These are phyloP conservation scores for Acleris literana DNA, from an alignment of 2,888 invertebrate species.

Conservation along the genomic window DNA sequence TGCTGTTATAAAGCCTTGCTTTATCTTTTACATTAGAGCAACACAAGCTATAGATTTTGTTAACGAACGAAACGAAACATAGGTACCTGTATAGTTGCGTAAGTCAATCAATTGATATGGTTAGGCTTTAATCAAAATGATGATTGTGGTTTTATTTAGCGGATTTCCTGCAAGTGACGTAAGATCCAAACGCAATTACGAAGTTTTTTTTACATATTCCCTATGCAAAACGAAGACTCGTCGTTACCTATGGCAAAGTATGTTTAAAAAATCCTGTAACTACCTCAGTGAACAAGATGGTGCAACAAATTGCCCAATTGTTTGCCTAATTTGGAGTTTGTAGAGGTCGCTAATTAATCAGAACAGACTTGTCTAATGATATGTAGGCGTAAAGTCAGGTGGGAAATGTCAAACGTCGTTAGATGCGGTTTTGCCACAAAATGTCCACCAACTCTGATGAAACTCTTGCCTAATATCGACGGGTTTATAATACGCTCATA, in stretches of 20 bases:
- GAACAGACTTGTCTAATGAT: constrained; percentile 42
- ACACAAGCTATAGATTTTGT: constrained; percentile 6
- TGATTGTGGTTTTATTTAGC: not conserved
- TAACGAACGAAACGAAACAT: not conserved
- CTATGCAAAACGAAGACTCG: not conserved
- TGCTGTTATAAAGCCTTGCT: constrained; percentile 27
- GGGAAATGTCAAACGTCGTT: constrained; percentile 25
- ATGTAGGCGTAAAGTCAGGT: constrained; percentile 24
- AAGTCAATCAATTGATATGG: not conserved
- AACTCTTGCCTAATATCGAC: not conserved
- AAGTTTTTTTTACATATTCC: not conserved
- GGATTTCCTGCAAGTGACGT: constrained; percentile 5
- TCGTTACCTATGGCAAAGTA: not conserved
- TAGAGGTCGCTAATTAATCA: constrained; percentile 54
- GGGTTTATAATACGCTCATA: too few species aligned
- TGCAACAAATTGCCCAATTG: constrained; percentile 46
- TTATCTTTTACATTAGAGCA: constrained; percentile 8
- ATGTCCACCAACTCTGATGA: constrained; percentile 11
- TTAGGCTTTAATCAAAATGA: not conserved
- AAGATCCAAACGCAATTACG: not conserved
- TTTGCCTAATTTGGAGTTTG: constrained; percentile 42
- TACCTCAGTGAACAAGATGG: constrained; percentile 25
- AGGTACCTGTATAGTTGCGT: not conserved
- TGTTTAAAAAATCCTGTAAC: constrained; percentile 8
- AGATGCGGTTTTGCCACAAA: not conserved